phyloP scores from a whole-genome alignment of 35 echinoderm and acorn worm species.

The Ophioderma brevispina region DNA sequence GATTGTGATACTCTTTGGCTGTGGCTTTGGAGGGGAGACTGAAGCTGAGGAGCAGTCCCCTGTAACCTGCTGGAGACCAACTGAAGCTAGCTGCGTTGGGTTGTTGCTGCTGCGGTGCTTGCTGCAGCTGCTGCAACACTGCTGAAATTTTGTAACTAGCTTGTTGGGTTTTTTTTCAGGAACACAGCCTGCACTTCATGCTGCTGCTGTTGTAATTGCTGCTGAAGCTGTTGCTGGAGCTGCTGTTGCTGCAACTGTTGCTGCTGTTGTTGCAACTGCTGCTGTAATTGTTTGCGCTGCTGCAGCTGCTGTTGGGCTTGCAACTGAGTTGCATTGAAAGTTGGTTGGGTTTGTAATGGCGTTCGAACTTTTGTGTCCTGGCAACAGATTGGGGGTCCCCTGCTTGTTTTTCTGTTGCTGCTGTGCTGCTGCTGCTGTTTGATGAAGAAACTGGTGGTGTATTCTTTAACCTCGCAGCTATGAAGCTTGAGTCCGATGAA shows the following conservation, averaged over 20 bases:
- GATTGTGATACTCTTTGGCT: background rate
- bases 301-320: constrained; percentile 46
- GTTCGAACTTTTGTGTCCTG: background rate
- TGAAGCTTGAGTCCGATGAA: constrained; percentile 30
- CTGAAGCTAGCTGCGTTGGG: constrained; percentile 12
- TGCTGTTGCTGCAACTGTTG: constrained; percentile 31
- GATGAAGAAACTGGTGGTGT: too few relatives aligned
- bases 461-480: background rate
- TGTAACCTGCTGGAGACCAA: background rate
- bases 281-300: constrained; percentile 41
- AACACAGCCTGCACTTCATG: background rate
- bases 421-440: background rate
- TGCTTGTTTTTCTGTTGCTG: background rate
- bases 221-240: constrained; percentile 28
- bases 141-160: constrained; percentile 20
- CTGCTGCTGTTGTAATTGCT: constrained; percentile 15
- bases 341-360: background rate
- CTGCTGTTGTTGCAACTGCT: constrained; percentile 31
- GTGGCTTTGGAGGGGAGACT: background rate
- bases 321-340: constrained; percentile 1
- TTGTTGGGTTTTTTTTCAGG: background rate
- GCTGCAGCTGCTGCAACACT: constrained; percentile 30
- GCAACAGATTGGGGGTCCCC: background rate
- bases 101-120: constrained; percentile 45
- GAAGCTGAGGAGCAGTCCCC: background rate